Evolutionary conservation across 2,113 vertebrate genomes (phyloP), one percentile per base, ranked within the genome.

Genomic region (Tringa solitaria): DNA sequence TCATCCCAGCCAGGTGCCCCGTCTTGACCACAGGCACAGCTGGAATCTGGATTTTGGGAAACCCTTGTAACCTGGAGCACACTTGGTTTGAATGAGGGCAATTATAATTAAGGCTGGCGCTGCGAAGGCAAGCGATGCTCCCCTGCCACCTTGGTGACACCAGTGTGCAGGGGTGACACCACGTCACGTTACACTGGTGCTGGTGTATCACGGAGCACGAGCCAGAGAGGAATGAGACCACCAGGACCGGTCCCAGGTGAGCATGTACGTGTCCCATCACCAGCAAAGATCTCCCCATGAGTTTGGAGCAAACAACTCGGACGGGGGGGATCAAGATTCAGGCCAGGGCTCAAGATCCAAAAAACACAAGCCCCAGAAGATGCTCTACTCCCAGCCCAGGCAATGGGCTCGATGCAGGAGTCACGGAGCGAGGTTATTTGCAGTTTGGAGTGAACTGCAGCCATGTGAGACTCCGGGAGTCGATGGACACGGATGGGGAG

Each of bases 181-280:
- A 23, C 57, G 24, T 4, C 67, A 37, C 12, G 21, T 27, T 45
- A 45, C n/a, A 43, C 12, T 8, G 10, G 30, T 15, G 48, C 41
- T 50, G 56, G 32, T 43, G 7, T 0, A 45, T 2, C 0, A 3
- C 61, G 6, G 45, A 59, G 33, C 37, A 33, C 1, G 0, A 76
- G 28, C 57, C 3, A 1, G 20, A 65, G 18, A 57, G 35, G 27
- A n/a, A n/a, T n/a, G n/a, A 35, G 30, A 68, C 30, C 30, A 48
- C 18, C 26, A 61, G 69, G 76, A 50, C 17, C 4, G 0, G 8
- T 28, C 30, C n/a, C 12, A 1, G 43, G 26, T 15, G 76, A 48
- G 60, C 39, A 56, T 48, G 8, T 6, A 5, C 48, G 37, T 39
- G 37, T 30, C 24, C 33, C 51, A 16, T 53, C 51, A 15, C 51